These are phyloP conservation scores for Drosophila anceps DNA, from an alignment of 2,888 invertebrate species.

Conservation along the genomic window DNA sequence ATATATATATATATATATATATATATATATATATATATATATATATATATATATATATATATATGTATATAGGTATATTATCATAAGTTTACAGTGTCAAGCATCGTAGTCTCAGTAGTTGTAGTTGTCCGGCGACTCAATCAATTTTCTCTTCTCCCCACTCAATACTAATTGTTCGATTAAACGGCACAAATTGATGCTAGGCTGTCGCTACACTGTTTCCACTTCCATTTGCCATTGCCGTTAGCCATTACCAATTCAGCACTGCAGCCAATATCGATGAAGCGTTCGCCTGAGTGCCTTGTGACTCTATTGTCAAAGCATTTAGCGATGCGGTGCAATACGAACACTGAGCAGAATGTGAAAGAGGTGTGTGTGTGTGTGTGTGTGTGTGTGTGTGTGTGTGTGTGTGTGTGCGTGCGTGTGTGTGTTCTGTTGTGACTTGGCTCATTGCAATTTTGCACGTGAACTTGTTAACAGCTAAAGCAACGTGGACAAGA, in stretches of 20 bases:
- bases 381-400: not conserved
- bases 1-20: not conserved
- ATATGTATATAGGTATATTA: not conserved
- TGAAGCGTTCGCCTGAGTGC: constrained; percentile 1
- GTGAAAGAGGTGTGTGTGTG: not conserved
- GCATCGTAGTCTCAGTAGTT: too few relatives aligned
- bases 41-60: not conserved
- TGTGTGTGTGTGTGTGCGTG: constrained; percentile 8
- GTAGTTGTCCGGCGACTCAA: not conserved
- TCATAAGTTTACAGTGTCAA: constrained; percentile 25
- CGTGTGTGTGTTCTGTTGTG: constrained; percentile 22
- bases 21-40: not conserved
- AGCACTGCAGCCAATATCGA: constrained; percentile 22
- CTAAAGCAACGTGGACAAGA: constrained; percentile 42
- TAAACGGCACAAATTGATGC: constrained; percentile 60
- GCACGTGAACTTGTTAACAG: constrained; percentile 74
- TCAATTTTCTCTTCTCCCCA: not conserved
- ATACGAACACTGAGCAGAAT: constrained; percentile 10
- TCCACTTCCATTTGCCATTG: constrained; percentile 6
- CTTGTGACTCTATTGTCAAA: constrained; percentile 27
- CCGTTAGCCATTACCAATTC: constrained; percentile 10
- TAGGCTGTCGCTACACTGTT: not conserved
- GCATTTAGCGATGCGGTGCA: constrained; percentile 34
- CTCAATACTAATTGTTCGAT: constrained; percentile 63
- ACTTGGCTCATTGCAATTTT: constrained; percentile 64